These are phyloP conservation scores for Stercorarius parasiticus DNA, from an alignment of 2,113 vertebrate genomes.

Conservation along the genomic window DNA sequence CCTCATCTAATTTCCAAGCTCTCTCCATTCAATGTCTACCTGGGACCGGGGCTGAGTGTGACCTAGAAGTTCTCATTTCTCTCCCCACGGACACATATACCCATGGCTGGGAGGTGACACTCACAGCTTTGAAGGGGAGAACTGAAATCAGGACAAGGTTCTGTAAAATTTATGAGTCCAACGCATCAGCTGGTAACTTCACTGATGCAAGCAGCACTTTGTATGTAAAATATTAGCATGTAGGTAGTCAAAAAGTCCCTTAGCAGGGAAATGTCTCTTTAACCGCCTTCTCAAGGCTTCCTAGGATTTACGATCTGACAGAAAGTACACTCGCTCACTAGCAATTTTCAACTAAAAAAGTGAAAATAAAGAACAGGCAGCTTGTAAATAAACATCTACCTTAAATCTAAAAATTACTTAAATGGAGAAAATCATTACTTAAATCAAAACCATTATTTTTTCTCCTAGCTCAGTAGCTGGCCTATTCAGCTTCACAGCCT, in stretches of 20 bases:
- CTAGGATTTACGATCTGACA: not conserved
- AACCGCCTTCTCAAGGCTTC: not conserved
- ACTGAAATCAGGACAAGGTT: not conserved
- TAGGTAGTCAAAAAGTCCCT: not conserved
- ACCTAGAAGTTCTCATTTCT: not conserved
- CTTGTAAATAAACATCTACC: not conserved
- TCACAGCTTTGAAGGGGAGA: not conserved
- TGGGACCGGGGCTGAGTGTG: rapidly evolving
- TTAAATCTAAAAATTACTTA: not conserved
- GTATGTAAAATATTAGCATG: rapidly evolving
- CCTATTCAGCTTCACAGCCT: not conserved
- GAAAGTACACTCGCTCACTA: not conserved
- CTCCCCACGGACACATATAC: rapidly evolving
- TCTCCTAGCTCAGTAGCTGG: not conserved
- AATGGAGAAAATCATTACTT: not conserved
- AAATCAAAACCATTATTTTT: not conserved
- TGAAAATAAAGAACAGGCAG: not conserved
- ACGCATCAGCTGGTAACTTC: not conserved
- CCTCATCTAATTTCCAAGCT: not conserved
- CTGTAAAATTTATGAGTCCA: not conserved
- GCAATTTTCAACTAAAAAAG: not conserved
- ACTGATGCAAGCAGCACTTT: not conserved
- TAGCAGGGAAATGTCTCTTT: not conserved
- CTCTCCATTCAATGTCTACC: rapidly evolving
- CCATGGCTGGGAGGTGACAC: not conserved